These are phyloP conservation scores for Noturus placidus DNA, from an alignment of 2,113 vertebrate species.

Conservation along the genomic window DNA sequence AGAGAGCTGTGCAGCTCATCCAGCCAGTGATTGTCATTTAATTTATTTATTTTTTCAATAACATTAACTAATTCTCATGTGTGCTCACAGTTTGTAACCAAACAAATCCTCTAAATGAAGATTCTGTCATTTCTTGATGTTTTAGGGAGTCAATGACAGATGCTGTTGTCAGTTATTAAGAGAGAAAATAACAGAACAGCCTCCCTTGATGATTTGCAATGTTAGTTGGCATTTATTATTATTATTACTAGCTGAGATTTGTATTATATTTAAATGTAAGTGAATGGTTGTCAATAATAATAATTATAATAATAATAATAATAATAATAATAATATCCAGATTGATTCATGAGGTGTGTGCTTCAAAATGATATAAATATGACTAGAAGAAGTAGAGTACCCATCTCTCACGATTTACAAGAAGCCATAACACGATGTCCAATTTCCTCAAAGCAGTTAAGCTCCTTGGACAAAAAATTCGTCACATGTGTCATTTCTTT, in stretches of 20 bases:
- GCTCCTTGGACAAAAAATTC: not conserved
- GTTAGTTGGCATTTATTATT: too few species aligned
- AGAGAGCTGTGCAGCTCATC: not conserved
- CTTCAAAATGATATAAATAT: not conserved
- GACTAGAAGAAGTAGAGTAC: not conserved
- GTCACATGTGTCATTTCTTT: conserved; percentile 8
- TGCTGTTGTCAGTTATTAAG: not conserved
- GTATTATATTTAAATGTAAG: not conserved
- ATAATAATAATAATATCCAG: not conserved
- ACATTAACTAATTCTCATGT: not conserved
- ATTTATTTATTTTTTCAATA: too few species aligned
- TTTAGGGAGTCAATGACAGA: not conserved
- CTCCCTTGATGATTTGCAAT: not conserved
- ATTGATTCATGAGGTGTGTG: not conserved
- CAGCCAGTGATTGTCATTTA: not conserved
- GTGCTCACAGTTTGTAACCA: not conserved
- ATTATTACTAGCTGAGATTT: not conserved
- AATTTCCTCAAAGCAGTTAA: not conserved
- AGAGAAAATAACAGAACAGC: not conserved
- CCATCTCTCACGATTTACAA: not conserved
- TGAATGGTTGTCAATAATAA: not conserved
- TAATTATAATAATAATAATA: not conserved
- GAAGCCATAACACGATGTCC: not conserved
- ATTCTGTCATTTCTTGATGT: conserved; percentile 6
- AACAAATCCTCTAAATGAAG: not conserved